A percentile compares a stretch with the other conserved stretches of the same genome.
Conservation (phyloP, 2,888 invertebrate genomes). For the Drosophila helvetica region DNA sequence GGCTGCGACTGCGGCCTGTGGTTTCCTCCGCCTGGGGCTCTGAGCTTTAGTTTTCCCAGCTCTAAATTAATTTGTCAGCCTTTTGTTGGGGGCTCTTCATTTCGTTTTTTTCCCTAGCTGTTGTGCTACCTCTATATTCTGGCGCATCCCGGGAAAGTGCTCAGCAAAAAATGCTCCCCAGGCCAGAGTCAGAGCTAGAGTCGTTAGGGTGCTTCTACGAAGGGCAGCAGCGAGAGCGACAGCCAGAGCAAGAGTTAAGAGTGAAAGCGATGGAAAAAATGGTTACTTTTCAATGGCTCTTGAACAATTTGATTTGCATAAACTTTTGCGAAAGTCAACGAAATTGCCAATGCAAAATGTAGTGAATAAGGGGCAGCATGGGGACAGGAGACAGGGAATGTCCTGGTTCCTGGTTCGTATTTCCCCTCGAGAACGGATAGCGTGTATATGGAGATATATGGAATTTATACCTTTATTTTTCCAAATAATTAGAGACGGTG, state of each 20-base stretch:
- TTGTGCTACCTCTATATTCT: neutral
- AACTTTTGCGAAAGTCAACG: constrained; percentile 25
- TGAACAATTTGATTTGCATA: constrained; percentile 51
- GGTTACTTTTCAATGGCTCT: constrained; percentile 52
- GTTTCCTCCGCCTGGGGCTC: neutral
- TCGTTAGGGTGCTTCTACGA: neutral
- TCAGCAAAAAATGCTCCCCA: neutral
- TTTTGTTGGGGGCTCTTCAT: neutral
- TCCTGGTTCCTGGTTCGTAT: neutral
- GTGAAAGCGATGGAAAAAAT: constrained; percentile 17
- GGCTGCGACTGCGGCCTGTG: neutral
- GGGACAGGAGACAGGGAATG: neutral
- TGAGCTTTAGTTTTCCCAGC: neutral
- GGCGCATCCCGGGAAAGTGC: neutral
- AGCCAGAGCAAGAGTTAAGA: too few relatives aligned
- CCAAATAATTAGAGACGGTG: too few relatives aligned
- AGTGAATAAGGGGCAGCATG: neutral
- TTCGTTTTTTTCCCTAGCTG: neutral
- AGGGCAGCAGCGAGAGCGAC: too few relatives aligned
- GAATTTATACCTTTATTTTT: too few relatives aligned
- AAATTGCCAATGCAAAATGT: constrained; percentile 8
- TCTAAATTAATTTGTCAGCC: constrained; percentile 24
- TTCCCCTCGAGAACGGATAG: neutral
- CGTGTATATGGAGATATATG: too few relatives aligned
- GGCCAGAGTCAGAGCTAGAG: neutral